Base-by-base conservation (phyloP, 2,113 vertebrate species). In the Cryptotis parvus region DNA sequence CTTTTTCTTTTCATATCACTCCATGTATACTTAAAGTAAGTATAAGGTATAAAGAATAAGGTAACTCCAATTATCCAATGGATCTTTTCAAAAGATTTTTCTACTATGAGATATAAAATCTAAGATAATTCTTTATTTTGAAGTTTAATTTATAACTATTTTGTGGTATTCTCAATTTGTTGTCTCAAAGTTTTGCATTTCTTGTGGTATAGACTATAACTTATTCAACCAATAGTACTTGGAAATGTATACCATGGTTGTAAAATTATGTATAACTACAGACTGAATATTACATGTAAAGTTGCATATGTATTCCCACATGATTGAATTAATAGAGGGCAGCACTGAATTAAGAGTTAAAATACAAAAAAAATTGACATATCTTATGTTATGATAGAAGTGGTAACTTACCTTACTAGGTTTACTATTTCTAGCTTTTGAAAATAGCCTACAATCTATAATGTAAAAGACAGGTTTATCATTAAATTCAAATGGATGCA, bases 401-500 rank as follows among this genome's bases (percentile, higher is more conserved):
- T 15, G 4, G 6, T 80, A 52, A 61, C 41, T 94, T 95, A 74
- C 70, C 70, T 87, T 43, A 87, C 1, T 35, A 77, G 24, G 9
- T 61, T 77, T 74, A 12, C 31, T 93, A 86, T 79, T 75, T 29
- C 10, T 55, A 75, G 43, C 26, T 75, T 55, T 41, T 72, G 52
- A 92, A 90, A 91, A 86, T 43, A 79, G 27, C 1, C 37, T 15
- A 6, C 33, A 63, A 90, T 33, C 45, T 83, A 63, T 24, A 75
- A 76, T 73, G 41, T 68, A 89, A 92, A 90, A 74, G 35, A 14
- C 0, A 91, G 14, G 29, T 35, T 81, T 33, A 78, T 87, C 87
- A 79, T 58, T 29, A 91, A 84, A 43, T n/a, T 11, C 49, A 70
- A 92, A 93, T 83, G 22, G 5, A 87, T 93, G 81, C 22, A 89